phyloP scores from a whole-genome alignment of 2,888 invertebrate genomes.

The Augiades crinisus region DNA sequence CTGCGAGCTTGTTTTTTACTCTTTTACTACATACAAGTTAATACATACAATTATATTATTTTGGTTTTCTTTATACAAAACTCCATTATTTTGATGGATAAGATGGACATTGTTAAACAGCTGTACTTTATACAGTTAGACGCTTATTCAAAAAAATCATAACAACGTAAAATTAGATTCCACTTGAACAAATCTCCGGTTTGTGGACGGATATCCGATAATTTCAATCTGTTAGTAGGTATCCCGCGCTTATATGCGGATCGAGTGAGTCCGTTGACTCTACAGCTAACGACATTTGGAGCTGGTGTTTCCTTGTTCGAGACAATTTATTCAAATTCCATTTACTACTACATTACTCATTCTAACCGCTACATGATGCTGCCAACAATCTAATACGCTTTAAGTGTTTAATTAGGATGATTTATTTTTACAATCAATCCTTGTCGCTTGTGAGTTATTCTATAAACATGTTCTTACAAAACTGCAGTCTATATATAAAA shows the following conservation, averaged over 20 bases:
- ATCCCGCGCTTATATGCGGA: not conserved
- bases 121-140: too few relatives aligned
- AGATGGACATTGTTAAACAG: too few relatives aligned
- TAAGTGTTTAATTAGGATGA: constrained; percentile 17
- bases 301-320: constrained; percentile 17
- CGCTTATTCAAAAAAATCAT: too few relatives aligned
- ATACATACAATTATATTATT: too few relatives aligned
- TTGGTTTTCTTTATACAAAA: too few relatives aligned
- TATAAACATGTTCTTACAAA: not conserved
- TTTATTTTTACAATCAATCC: constrained; percentile 14
- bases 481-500: too few relatives aligned
- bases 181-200: not conserved
- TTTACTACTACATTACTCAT: constrained; percentile 15
- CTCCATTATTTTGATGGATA: too few relatives aligned
- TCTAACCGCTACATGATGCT: constrained; percentile 6
- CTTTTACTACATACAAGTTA: too few relatives aligned
- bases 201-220: constrained; percentile 10
- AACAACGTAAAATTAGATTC: not conserved
- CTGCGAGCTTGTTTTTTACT: too few relatives aligned
- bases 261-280: not conserved
- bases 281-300: constrained; percentile 1
- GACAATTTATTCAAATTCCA: constrained; percentile 24
- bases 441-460: not conserved
- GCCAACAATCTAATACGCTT: constrained; percentile 6
- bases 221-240: constrained; percentile 3